Percentiles rank a stretch among this genome's conserved stretches.
Conservation (phyloP, 2,797 vertebrate genomes). For the Eulemur mongoz region DNA sequence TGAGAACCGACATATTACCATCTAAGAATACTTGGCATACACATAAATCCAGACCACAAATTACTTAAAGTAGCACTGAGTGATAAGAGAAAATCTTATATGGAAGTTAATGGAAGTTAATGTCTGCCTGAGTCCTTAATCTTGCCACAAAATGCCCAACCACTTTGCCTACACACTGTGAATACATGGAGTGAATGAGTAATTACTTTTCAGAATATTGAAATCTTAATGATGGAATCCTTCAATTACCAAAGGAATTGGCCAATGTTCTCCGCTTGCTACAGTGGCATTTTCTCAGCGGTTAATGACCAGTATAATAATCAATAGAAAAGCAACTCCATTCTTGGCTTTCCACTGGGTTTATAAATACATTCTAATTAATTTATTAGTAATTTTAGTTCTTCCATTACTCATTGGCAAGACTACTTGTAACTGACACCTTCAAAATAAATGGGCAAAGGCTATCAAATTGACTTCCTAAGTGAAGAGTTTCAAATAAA, state of each 20-base stretch:
- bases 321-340: constrained; percentile 68
- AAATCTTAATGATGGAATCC: constrained; percentile 34
- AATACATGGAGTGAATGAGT: not conserved
- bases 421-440: constrained; percentile 26
- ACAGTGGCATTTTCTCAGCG: constrained; percentile 52
- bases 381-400: constrained; percentile 70
- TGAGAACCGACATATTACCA: not conserved
- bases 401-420: constrained; percentile 54
- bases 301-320: constrained; percentile 63
- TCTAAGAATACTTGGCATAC: not conserved
- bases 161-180: not conserved
- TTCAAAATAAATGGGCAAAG: constrained; percentile 48
- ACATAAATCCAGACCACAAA: not conserved
- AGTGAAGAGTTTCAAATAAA: constrained; percentile 61
- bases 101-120: constrained; percentile 58
- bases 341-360: constrained; percentile 48
- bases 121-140: constrained; percentile 31
- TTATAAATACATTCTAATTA: constrained; percentile 74
- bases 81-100: constrained; percentile 14
- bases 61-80: constrained; percentile 19
- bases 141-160: constrained; percentile 50
- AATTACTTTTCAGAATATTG: constrained; percentile 54
- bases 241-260: constrained; percentile 47
- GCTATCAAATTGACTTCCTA: constrained; percentile 51
- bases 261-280: not conserved